Conservation (phyloP, 2,888 invertebrate genomes). For the Cyrtodaria siliqua region DNA sequence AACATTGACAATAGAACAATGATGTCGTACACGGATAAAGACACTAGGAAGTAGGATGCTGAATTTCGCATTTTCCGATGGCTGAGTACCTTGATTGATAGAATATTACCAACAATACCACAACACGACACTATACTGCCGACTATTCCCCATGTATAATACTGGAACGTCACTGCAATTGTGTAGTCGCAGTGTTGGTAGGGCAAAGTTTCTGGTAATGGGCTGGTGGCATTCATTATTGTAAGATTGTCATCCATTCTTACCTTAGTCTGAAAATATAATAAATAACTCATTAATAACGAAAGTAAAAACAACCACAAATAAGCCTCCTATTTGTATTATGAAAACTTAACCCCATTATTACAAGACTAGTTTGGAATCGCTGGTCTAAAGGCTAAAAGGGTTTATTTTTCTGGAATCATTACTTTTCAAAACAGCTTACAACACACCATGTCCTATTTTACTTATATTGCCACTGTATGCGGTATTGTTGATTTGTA, state of each 20-base stretch:
- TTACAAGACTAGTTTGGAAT: too few relatives aligned
- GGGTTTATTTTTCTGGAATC: too few relatives aligned
- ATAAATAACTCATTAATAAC: slow-evolving; percentile 4
- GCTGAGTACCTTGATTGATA: slow-evolving; percentile 82
- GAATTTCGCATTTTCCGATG: slow-evolving; percentile 96
- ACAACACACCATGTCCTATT: too few relatives aligned
- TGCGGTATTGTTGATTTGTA: too few relatives aligned
- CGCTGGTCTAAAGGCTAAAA: too few relatives aligned
- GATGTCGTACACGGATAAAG: slow-evolving; percentile 97
- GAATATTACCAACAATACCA: slow-evolving; percentile 83
- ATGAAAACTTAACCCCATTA: too few relatives aligned
- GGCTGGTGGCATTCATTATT: slow-evolving; percentile 8
- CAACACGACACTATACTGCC: slow-evolving; percentile 97
- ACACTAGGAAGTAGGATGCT: slow-evolving; percentile 97
- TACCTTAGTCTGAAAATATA: slow-evolving; percentile 5
- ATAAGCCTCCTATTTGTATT: too few relatives aligned
- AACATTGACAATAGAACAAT: slow-evolving; percentile 90
- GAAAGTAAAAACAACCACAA: too few relatives aligned
- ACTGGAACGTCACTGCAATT: slow-evolving; percentile 74
- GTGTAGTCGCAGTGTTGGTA: slow-evolving; percentile 30
- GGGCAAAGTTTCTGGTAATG: background rate
- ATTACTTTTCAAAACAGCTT: too few relatives aligned
- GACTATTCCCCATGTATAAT: slow-evolving; percentile 94
- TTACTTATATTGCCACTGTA: too few relatives aligned
- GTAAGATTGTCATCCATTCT: slow-evolving; percentile 31